Base-by-base conservation (phyloP, 2,888 invertebrate species). In the Cephus nigrinus region DNA sequence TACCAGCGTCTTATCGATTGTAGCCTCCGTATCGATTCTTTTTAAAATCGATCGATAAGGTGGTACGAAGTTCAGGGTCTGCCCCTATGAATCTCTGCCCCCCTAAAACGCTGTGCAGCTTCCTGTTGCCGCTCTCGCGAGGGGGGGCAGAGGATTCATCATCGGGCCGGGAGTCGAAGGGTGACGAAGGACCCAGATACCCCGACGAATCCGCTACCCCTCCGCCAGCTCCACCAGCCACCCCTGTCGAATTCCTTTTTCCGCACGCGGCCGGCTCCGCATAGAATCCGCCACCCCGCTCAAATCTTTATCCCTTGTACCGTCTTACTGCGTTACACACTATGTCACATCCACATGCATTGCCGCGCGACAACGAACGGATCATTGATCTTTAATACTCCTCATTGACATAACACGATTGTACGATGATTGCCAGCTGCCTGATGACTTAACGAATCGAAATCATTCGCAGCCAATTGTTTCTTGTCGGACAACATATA, bases 401-500 rank as follows among this genome's bases (percentile, higher is more conserved):
- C 12, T 33, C 74, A 74, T 11, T 68, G n/a, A 9, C 75, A 32
- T 12, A 23, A 35, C 75, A 31, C 75, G 32, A 34, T 34, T 74
- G n/a, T 55, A 55, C 55, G 55, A 55, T 55, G 5, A 55, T 55
- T 55, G 23, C 23, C 55, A 23, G 55, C 55, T 55, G 55, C 23
- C 55, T 55, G 55, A 55, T 55, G 23, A 74, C 30, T 36, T 30
- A 74, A 74, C 30, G n/a, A 35, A 36, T 77, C 76, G 69, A 71
- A 83, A 82, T 85, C 73, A 78, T 84, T 88, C 92, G 91, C 95
- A 98, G 98, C 95, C 0, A 94, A 93, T 91, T 96, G 97, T 94
- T 89, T 94, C 88, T 95, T 98, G 91, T 94, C 95, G 89, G 94
- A 98, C 92, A 95, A 98, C 94, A 95, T 98, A 93, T 94, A 96